Conservation (phyloP, 2,113 vertebrate species). For the Phaethornis superciliosus region DNA sequence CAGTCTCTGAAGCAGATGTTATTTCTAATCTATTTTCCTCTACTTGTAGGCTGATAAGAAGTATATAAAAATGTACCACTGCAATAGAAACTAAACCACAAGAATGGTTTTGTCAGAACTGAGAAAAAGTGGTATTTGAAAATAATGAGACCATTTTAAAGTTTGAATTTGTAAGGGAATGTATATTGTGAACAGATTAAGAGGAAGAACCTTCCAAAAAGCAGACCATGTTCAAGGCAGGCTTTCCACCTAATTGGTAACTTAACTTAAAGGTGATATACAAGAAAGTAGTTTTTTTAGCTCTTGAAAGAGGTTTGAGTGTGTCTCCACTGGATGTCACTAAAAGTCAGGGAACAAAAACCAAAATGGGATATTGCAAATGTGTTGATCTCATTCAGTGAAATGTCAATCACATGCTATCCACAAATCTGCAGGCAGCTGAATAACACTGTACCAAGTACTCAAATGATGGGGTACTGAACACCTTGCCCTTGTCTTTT, state of each 20-base stretch:
- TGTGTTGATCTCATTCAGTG: not conserved
- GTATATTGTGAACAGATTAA: not conserved
- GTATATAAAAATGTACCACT: not conserved
- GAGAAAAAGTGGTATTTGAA: not conserved
- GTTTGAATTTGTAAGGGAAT: not conserved
- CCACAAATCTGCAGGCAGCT: not conserved
- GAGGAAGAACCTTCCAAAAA: not conserved
- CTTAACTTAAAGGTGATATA: not conserved
- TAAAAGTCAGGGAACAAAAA: conserved; percentile 41
- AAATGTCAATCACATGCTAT: not conserved
- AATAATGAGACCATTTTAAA: not conserved
- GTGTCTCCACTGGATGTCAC: conserved; percentile 33
- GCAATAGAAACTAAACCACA: not conserved
- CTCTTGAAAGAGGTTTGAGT: not conserved
- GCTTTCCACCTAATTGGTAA: not conserved
- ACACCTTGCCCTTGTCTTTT: not conserved
- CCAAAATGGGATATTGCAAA: not conserved
- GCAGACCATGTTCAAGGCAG: not conserved
- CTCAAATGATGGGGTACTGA: not conserved
- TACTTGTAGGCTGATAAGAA: not conserved
- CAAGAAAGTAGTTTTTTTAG: not conserved
- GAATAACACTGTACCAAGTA: not conserved
- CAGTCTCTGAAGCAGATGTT: conserved; percentile 69
- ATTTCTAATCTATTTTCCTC: conserved; percentile 2
- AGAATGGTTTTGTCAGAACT: not conserved